Evolutionary conservation across 1,140 invertebrate species (phyloP), one percentile per base, ranked within the genome.

Genomic region (Cephus cinctus): DNA sequence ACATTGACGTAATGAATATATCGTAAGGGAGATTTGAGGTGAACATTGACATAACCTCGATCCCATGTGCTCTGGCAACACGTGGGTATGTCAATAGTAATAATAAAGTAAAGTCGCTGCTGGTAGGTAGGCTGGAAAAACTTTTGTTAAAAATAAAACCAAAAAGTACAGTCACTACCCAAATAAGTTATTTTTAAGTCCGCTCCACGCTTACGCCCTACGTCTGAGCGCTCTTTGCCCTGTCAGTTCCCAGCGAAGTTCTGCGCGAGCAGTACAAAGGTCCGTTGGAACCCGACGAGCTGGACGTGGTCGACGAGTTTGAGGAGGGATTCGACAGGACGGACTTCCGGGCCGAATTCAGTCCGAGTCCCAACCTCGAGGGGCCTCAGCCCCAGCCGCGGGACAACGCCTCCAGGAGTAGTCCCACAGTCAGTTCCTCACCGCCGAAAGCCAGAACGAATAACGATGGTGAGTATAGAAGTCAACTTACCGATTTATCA

Each of bases 241-340:
- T 50, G 18, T 20, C 73, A 94, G 92, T 94, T 42, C 90, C 90
- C 20, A 80, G 89, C 49, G 86, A 86, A 71, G 89, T 94, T 21
- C 72, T 95, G 5, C 87, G 86, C 54, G 87, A 90, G 52, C 80
- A 84, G 54, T 91, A 86, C 65, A 86, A 90, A 61, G 84, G 84
- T 19, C 76, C 82, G 20, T 68, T 81, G n/a, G 86, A 89, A 66
- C 73, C 80, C 5, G 90, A 92, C 59, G 88, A 92, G 61, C 60
- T 74, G 49, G 76, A 81, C 43, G 52, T 73, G 21, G 69, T 78
- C 31, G 65, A 76, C 23, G 74, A 78, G 39, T 71, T 77, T 43
- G 74, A 77, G 49, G 71, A 80, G 41, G 73, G 77, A 5, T 77
- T 74, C 55, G 77, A 77, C 42, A 62, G 70, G 6, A 70, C 70